Conservation (phyloP, 2,888 invertebrate species). For the Beris morrisii region DNA sequence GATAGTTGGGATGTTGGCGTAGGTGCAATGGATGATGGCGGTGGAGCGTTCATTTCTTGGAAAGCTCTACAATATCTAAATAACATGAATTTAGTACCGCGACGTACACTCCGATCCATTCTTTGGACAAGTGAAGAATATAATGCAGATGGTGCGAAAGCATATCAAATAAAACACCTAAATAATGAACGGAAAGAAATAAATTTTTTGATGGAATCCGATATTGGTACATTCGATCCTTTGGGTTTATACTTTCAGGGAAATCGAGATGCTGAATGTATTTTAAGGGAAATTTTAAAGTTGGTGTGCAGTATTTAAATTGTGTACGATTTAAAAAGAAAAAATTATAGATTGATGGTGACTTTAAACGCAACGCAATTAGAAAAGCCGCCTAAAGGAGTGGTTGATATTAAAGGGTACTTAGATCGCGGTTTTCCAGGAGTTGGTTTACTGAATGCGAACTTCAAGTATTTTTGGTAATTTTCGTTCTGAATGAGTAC, state of each 20-base stretch:
- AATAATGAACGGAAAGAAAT: constrained; percentile 60
- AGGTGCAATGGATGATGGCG: constrained; percentile 87
- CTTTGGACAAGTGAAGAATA: constrained; percentile 82
- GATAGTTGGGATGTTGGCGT: constrained; percentile 88
- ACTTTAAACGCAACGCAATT: constrained; percentile 70
- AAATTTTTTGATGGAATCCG: constrained; percentile 80
- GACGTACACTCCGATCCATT: constrained; percentile 72
- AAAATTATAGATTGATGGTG: constrained; percentile 58
- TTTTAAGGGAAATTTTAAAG: constrained; percentile 69
- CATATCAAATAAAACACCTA: constrained; percentile 60
- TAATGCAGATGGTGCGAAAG: constrained; percentile 67
- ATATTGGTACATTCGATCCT: constrained; percentile 73
- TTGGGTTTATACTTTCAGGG: constrained; percentile 70
- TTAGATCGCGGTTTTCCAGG: constrained; percentile 68
- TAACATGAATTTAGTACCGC: constrained; percentile 65
- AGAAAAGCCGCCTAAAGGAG: constrained; percentile 59
- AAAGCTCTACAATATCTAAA: constrained; percentile 69
- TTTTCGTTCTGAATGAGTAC: neutral
- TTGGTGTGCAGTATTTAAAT: constrained; percentile 42
- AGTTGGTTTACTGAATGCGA: constrained; percentile 67
- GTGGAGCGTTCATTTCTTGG: constrained; percentile 79
- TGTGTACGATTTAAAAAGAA: neutral
- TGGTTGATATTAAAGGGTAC: constrained; percentile 67
- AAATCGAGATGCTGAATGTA: constrained; percentile 63
- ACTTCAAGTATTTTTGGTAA: constrained; percentile 67